A percentile compares a stretch with the other conserved stretches of the same genome.
Conservation (phyloP, 2,888 invertebrate genomes). For the Cabera pusaria region DNA sequence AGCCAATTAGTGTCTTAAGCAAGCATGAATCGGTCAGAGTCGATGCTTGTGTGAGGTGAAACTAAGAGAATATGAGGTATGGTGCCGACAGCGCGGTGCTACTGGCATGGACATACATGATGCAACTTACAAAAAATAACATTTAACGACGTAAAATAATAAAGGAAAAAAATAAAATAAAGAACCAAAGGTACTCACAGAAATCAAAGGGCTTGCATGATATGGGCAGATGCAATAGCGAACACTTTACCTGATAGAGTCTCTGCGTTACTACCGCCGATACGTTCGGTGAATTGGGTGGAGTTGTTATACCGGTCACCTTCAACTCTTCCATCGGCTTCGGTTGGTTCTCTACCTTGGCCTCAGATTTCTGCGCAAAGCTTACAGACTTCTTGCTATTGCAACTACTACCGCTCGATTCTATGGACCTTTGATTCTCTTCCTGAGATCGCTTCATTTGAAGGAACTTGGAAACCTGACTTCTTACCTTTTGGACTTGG, state of each 20-base stretch:
- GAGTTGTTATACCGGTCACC: constrained; percentile 80
- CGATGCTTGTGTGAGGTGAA: constrained; percentile 7
- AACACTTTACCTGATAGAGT: constrained; percentile 81
- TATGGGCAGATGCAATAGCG: constrained; percentile 37
- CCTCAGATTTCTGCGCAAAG: constrained; percentile 86
- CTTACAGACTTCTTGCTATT: constrained; percentile 89
- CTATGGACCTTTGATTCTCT: constrained; percentile 83
- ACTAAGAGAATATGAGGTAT: constrained; percentile 7
- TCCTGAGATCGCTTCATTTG: constrained; percentile 88
- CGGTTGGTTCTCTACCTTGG: constrained; percentile 59
- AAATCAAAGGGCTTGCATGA: constrained; percentile 64
- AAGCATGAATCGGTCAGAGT: constrained; percentile 7
- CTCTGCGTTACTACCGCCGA: constrained; percentile 84
- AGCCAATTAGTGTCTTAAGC: constrained; percentile 14
- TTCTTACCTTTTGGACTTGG: constrained; percentile 87
- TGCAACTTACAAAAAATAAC: constrained; percentile 23
- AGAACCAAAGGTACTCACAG: constrained; percentile 75
- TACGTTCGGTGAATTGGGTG: constrained; percentile 90
- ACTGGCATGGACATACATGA: no score
- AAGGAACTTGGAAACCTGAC: constrained; percentile 88
- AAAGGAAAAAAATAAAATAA: constrained; percentile 45
- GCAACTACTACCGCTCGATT: constrained; percentile 83
- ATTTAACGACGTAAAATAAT: constrained; percentile 13
- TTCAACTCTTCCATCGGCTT: constrained; percentile 80
- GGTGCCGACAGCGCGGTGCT: constrained; percentile 14